These are phyloP conservation scores for Kryptopterus vitreolus DNA, from an alignment of 2,797 vertebrate genomes.

Conservation along the genomic window DNA sequence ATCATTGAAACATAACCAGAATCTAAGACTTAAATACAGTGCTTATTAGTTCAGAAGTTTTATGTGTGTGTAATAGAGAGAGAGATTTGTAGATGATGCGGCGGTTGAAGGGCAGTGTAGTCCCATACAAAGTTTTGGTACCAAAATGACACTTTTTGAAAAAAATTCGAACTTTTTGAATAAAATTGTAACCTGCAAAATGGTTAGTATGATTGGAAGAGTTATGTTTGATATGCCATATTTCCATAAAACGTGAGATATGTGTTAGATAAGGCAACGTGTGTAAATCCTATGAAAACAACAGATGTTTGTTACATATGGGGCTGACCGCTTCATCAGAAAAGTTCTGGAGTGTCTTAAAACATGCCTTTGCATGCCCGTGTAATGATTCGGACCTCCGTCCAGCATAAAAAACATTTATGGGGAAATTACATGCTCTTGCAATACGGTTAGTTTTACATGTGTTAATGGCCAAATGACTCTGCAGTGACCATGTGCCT, in stretches of 20 bases:
- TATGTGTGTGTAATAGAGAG: no score
- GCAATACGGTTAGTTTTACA: not conserved
- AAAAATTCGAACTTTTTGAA: no score
- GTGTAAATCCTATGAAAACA: no score
- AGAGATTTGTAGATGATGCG: not conserved
- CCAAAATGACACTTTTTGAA: not conserved
- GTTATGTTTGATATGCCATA: no score
- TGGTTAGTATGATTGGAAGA: no score
- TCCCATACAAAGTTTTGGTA: not conserved
- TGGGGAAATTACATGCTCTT: not conserved
- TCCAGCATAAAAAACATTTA: not conserved
- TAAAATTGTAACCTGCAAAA: no score
- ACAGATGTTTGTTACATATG: not conserved
- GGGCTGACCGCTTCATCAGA: not conserved
- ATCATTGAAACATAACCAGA: not conserved
- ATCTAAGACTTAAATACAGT: not conserved
- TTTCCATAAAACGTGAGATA: not conserved
- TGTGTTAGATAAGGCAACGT: not conserved
- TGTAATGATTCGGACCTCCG: not conserved
- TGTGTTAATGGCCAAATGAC: not conserved
- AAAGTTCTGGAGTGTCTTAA: not conserved
- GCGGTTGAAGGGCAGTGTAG: not conserved
- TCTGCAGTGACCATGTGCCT: not conserved
- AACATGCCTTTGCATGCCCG: not conserved
- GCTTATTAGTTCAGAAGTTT: no score